Percentiles rank a stretch among this genome's conserved stretches.
These are phyloP conservation scores for Myripristis jacobus DNA, from an alignment of 2,797 vertebrate genomes.

Conservation along the genomic window DNA sequence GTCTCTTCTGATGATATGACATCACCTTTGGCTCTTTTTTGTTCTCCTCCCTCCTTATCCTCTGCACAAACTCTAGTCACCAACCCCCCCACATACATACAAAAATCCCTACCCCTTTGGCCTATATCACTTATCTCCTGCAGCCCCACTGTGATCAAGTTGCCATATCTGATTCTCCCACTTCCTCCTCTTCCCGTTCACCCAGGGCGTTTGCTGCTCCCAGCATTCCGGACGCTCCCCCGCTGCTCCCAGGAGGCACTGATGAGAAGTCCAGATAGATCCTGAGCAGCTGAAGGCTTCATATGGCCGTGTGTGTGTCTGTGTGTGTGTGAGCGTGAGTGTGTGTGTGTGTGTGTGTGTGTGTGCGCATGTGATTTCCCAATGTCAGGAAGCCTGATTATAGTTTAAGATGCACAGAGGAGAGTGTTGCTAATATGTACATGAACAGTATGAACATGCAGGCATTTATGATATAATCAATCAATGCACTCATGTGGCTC, in stretches of 20 bases:
- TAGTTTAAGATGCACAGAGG: background rate
- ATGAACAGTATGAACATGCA: no score
- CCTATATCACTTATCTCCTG: conserved; percentile 42
- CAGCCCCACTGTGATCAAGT: conserved; percentile 52
- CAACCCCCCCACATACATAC: no score
- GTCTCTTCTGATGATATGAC: no score
- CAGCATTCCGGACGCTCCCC: conserved; percentile 57
- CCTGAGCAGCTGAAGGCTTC: conserved; percentile 51
- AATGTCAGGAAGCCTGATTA: conserved; percentile 17
- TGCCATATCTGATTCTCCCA: conserved; percentile 62
- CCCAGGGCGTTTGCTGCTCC: conserved; percentile 22
- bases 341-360: conserved; percentile 12
- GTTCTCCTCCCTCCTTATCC: background rate
- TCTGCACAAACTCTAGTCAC: background rate
- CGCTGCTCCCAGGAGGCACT: conserved; percentile 60
- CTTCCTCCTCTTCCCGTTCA: conserved; percentile 51
- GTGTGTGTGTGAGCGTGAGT: conserved; percentile 16
- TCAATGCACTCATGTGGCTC: no score
- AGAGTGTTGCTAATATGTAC: no score
- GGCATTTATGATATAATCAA: no score
- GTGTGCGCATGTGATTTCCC: background rate
- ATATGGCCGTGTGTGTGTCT: conserved; percentile 3
- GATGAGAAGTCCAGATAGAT: conserved; percentile 71
- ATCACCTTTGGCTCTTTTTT: no score
- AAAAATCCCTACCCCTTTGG: conserved; percentile 19